Conservation (phyloP, 1,140 invertebrate genomes). For the Magallana angulata region DNA sequence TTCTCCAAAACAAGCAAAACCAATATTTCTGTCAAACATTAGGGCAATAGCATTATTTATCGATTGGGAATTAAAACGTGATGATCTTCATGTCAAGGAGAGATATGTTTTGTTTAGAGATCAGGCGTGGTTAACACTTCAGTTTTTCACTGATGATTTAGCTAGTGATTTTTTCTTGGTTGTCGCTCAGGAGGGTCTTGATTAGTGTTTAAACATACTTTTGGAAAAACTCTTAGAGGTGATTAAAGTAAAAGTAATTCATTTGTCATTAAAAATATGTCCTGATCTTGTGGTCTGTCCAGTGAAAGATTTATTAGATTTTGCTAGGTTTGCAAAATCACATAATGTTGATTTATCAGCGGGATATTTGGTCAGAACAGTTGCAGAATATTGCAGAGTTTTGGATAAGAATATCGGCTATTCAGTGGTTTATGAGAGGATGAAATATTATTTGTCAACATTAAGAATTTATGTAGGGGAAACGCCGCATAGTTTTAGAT, state of each 20-base stretch:
- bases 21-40: conserved; percentile 46
- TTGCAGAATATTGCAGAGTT: no score
- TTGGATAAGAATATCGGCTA: no score
- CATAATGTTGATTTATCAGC: background rate
- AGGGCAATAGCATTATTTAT: conserved; percentile 28
- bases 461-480: conserved; percentile 33
- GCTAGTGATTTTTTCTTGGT: conserved; percentile 50
- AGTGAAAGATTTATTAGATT: conserved; percentile 42
- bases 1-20: no score
- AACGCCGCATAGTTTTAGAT: conserved; percentile 52
- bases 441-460: background rate
- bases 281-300: conserved; percentile 47
- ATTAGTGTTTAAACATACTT: conserved; percentile 40
- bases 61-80: background rate
- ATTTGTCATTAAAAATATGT: conserved; percentile 54
- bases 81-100: background rate
- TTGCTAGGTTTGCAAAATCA: background rate
- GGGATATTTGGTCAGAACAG: no score
- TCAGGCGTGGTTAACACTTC: no score
- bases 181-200: conserved; percentile 17
- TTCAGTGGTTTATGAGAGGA: no score
- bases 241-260: conserved; percentile 47
- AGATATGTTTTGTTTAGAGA: no score
- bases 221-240: conserved; percentile 53
- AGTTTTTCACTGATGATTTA: conserved; percentile 38